Conservation (phyloP, 2,113 vertebrate genomes). For the Coreoperca whiteheadi region DNA sequence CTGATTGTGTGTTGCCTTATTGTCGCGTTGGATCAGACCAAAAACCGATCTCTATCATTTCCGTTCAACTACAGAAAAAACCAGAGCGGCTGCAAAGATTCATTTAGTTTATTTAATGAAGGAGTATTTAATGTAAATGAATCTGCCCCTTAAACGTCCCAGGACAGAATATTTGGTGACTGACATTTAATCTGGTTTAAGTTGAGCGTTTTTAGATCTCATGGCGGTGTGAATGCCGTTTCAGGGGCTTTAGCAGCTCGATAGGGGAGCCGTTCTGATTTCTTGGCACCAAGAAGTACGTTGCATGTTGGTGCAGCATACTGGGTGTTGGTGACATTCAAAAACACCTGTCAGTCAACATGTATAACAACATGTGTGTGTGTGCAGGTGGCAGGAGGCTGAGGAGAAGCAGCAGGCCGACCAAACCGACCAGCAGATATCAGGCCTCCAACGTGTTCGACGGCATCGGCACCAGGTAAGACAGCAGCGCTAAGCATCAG, state of each 20-base stretch:
- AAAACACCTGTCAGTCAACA: not conserved
- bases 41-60: no score
- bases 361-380: not conserved
- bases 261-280: not conserved
- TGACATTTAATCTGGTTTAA: no score
- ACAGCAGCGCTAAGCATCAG: not conserved
- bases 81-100: no score
- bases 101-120: no score
- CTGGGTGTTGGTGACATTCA: not conserved
- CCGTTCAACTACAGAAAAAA: no score
- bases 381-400: slow-evolving; percentile 10
- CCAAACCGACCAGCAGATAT: slow-evolving; percentile 36
- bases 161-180: no score
- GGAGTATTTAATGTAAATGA: not conserved
- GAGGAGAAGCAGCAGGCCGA: slow-evolving; percentile 48
- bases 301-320: not conserved
- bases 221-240: no score
- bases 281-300: not conserved
- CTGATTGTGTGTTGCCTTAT: no score
- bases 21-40: no score
- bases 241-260: not conserved
- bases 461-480: slow-evolving; percentile 54
- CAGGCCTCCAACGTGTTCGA: slow-evolving; percentile 31
- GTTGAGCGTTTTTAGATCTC: no score
- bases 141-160: not conserved